These are phyloP conservation scores for Ophonus ardosiacus DNA, from an alignment of 2,888 invertebrate species.

Conservation along the genomic window DNA sequence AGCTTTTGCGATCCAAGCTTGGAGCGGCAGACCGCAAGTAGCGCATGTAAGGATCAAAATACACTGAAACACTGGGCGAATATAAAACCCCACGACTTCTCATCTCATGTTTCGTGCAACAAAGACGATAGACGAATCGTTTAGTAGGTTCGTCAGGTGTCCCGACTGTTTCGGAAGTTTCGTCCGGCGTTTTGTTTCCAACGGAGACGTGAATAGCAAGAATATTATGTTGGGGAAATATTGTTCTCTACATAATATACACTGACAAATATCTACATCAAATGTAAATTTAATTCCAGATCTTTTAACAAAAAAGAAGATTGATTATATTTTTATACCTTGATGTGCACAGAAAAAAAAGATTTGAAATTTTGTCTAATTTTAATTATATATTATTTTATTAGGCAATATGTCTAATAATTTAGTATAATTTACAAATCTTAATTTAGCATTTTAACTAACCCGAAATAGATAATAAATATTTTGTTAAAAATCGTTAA, in stretches of 20 bases:
- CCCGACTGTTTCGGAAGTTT: constrained; percentile 44
- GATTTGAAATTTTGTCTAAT: too few species aligned
- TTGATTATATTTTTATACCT: too few species aligned
- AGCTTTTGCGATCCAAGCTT: constrained; percentile 33
- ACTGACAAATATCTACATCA: too few species aligned
- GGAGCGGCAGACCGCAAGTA: constrained; percentile 23
- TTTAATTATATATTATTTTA: too few species aligned
- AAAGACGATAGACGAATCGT: constrained; percentile 55
- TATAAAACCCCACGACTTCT: constrained; percentile 41
- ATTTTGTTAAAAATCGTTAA: too few species aligned
- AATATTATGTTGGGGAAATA: not conserved
- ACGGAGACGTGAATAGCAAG: not conserved
- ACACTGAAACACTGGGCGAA: constrained; percentile 46
- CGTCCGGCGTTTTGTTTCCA: constrained; percentile 34
- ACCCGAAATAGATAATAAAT: too few species aligned
- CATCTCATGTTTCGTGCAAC: constrained; percentile 50
- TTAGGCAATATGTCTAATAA: too few species aligned
- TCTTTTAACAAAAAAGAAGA: too few species aligned
- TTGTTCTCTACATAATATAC: not conserved
- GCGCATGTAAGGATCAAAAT: constrained; percentile 48
- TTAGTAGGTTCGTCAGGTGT: constrained; percentile 63
- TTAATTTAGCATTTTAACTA: too few species aligned
- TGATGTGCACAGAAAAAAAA: too few species aligned
- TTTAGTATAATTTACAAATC: too few species aligned
- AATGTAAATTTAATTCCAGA: too few species aligned